Base-by-base conservation (phyloP, 1,140 invertebrate species). In the Stegodyphus mimosarum region DNA sequence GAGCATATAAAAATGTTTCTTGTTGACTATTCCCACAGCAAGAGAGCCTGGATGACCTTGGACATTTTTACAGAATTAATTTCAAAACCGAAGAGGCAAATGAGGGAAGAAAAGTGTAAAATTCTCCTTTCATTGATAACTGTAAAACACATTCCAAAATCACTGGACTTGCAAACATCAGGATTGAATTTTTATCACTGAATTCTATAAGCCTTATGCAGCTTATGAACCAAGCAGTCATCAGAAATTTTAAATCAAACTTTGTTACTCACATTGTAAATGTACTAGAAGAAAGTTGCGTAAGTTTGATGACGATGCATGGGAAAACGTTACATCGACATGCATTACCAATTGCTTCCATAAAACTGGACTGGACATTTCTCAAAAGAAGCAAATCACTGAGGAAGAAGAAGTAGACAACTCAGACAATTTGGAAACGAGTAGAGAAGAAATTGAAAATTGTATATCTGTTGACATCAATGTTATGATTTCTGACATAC, bases 181-280 rank as follows among this genome's bases (percentile, higher is more conserved):
- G 18, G 55, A 76, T 66, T 78, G 64, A 78, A 78, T 51, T 67
- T 78, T 69, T 78, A 51, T 33, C 74, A 67, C 9, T 18, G 50
- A 78, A 78, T 67, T 78, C 48, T 67, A 67, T 5, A 78, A 13
- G n/a, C 67, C 49, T 69, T 78, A 78, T 60, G 48, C 49, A 67
- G 76, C 49, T 64, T 67, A 67, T 77, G 17, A 33, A 76, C 76
- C 48, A 78, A 78, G 63, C 63, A 33, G 13, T 79, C 63, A 66
- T 69, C 17, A 79, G 63, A 67, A 79, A 18, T 79, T 79, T 69
- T 50, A 79, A 79, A 69, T 69, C 18, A n/a, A 7, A 79, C 33
- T 64, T 79, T 48, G 63, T 6, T 67, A 79, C 33, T 9, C 76
- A 18, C 52, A 48, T 63, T 17, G 75, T 53, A 53, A 77, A 53